phyloP scores from a whole-genome alignment of 2,888 invertebrate genomes.

The Tanypteryx hageni region DNA sequence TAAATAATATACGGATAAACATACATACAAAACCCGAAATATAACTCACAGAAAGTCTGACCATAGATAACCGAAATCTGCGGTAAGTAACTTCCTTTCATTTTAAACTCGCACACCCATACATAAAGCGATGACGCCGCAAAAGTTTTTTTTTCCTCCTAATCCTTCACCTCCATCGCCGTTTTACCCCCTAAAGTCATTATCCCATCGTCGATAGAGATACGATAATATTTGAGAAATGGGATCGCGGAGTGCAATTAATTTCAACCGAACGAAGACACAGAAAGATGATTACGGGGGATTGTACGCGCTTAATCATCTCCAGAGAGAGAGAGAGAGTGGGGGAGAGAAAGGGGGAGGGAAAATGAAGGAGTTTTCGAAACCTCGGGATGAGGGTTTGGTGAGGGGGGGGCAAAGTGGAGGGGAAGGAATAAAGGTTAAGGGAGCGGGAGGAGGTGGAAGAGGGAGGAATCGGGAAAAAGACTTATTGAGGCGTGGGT shows the following conservation, averaged over 20 bases:
- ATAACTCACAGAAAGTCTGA: no score
- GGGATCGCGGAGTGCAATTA: not conserved
- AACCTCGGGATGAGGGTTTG: not conserved
- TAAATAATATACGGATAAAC: no score
- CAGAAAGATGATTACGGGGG: not conserved
- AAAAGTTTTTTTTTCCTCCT: no score
- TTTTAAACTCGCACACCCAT: no score
- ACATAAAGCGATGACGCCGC: no score
- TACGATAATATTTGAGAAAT: not conserved
- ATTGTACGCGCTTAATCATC: not conserved
- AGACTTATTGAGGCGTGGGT: not conserved
- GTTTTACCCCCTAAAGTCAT: not conserved
- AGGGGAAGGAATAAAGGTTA: not conserved
- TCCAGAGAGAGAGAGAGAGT: not conserved
- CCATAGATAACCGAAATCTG: no score
- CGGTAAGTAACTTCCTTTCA: no score
- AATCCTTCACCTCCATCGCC: not conserved
- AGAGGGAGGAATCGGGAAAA: not conserved
- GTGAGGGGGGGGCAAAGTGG: not conserved
- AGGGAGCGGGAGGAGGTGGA: not conserved
- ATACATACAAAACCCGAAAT: no score
- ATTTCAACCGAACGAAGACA: not conserved
- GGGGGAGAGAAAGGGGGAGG: not conserved
- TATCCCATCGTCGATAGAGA: constrained; percentile 3
- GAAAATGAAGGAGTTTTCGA: not conserved